Percentiles rank a stretch among this genome's conserved stretches.
Conservation (phyloP, 2,888 invertebrate genomes). For the Scaptomyza polygonia region DNA sequence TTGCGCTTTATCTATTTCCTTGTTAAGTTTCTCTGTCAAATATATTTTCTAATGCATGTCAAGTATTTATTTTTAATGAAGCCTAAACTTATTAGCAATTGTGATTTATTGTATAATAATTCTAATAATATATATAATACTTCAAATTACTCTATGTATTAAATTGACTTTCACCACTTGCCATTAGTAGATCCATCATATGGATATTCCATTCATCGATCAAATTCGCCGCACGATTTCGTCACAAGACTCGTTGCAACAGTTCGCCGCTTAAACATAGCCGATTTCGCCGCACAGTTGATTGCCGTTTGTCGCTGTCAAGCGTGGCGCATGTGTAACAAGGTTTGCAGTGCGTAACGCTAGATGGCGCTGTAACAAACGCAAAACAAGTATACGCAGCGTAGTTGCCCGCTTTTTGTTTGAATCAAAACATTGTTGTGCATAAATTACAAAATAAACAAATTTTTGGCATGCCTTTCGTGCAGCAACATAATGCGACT, state of each 20-base stretch:
- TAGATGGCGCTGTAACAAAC: slow-evolving; percentile 41
- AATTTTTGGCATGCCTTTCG: slow-evolving; percentile 18
- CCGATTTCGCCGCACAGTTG: slow-evolving; percentile 29
- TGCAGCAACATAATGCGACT: slow-evolving; percentile 6
- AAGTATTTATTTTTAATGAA: slow-evolving; percentile 2
- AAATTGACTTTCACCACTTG: not conserved
- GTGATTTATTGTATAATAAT: not conserved
- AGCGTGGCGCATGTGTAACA: slow-evolving; percentile 18
- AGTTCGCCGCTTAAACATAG: not conserved
- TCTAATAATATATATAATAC: not conserved
- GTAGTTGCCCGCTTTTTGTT: slow-evolving; percentile 15
- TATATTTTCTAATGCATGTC: slow-evolving; percentile 7
- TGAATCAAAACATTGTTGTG: slow-evolving; percentile 5
- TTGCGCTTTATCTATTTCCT: slow-evolving; percentile 25
- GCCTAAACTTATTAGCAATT: not conserved
- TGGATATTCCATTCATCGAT: not conserved
- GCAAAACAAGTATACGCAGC: slow-evolving; percentile 45
- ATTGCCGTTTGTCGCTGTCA: slow-evolving; percentile 12
- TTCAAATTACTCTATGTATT: not conserved
- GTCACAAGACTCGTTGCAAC: not conserved
- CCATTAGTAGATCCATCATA: not conserved
- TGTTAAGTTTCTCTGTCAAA: slow-evolving; percentile 24
- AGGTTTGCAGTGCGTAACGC: not conserved
- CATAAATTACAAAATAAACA: slow-evolving; percentile 26
- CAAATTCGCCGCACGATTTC: slow-evolving; percentile 16